phyloP scores from a whole-genome alignment of 2,888 invertebrate species.

The Rapana venosa region DNA sequence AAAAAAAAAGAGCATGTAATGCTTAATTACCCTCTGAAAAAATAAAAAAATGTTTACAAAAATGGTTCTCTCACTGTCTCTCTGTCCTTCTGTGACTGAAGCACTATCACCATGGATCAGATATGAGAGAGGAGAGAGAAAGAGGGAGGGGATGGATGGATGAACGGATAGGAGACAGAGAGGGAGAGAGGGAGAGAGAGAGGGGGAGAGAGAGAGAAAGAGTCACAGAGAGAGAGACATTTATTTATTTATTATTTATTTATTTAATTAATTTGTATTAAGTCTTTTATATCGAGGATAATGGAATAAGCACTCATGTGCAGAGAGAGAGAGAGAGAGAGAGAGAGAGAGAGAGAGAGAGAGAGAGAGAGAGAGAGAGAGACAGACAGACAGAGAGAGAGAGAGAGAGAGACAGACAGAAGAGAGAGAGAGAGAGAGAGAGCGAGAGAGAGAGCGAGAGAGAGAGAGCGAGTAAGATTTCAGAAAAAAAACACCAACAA shows the following conservation, averaged over 20 bases:
- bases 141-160: background rate
- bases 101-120: background rate
- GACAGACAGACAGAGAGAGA: background rate
- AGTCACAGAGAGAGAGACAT: too few species aligned
- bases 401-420: background rate
- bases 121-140: background rate
- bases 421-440: background rate
- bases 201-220: background rate
- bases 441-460: too few species aligned
- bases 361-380: slow-evolving; percentile 4
- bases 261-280: too few species aligned
- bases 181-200: background rate
- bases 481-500: too few species aligned
- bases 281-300: too few species aligned
- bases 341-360: background rate
- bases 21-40: too few species aligned
- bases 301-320: too few species aligned
- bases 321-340: background rate
- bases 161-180: background rate
- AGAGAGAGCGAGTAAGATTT: too few species aligned
- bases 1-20: too few species aligned
- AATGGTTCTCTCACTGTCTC: too few species aligned
- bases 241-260: too few species aligned
- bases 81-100: background rate
- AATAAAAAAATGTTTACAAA: too few species aligned